Base-by-base conservation (phyloP, 2,113 vertebrate species). In the Numida meleagris region DNA sequence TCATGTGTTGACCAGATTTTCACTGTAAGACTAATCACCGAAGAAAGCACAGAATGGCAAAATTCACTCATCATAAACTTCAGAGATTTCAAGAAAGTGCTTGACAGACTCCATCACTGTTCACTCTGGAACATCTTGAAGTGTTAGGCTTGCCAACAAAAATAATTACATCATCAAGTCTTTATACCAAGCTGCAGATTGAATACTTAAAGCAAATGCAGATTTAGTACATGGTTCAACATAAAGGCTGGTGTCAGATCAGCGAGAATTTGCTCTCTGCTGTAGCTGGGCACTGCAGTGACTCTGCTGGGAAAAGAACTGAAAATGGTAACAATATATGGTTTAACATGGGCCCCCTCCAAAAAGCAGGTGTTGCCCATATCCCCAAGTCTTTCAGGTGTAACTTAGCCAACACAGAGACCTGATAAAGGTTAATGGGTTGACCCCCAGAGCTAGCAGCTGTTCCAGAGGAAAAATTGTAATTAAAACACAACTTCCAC, bases 51-150 rank as follows among this genome's bases (percentile, higher is more conserved):
- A 2, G 0, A 90, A 95, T 50, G 66, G 94, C 84, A 95, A 93
- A 96, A 96, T 89, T 92, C 94, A 95, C 91, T 95, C 90, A 86
- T 89, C 89, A 95, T 95, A 95, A 96, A 96, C 86, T 90, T 95
- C 86, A 94, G 92, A 93, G 96, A 95, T 85, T 94, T 90, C 86
- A 90, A 94, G 89, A 94, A 93, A 94, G 75, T 63, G 73, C 50
- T 82, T 89, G 89, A 96, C 91, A 94, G 89, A 89, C 50, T 84
- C 94, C 86, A 93, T 95, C 94, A 92, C 95, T 87, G 70, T 66
- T 94, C 96, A 95, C 90, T 90, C 66, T 76, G 86, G 78, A 95
- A 94, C 94, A 96, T 95, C 95, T 95, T 96, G 92, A 94, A 94
- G 77, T 57, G 10, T 89, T 90, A 87, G 53, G 36, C 81, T 88